Conservation (phyloP, 2,888 invertebrate species). For the Dorcus parallelipipedus region DNA sequence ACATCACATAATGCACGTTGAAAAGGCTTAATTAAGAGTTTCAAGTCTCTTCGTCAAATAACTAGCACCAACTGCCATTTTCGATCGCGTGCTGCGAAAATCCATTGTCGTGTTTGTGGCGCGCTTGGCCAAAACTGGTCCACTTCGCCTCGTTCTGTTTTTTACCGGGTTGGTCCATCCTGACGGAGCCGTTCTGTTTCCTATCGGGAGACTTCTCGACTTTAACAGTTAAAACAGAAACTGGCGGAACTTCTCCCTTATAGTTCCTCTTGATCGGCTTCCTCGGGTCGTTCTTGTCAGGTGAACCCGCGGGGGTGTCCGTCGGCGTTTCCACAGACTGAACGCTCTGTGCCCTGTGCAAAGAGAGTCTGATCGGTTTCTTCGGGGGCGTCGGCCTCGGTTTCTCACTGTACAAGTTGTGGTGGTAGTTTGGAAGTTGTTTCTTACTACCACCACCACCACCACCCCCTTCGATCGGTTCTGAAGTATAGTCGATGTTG, state of each 20-base stretch:
- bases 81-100: slow-evolving; percentile 23
- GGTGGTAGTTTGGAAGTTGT: slow-evolving; percentile 39
- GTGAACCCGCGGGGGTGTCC: slow-evolving; percentile 31
- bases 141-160: slow-evolving; percentile 24
- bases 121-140: slow-evolving; percentile 20
- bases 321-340: slow-evolving; percentile 63
- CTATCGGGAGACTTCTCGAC: slow-evolving; percentile 16
- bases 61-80: slow-evolving; percentile 42
- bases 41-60: neutral
- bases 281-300: slow-evolving; percentile 31
- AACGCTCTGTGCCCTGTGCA: slow-evolving; percentile 79
- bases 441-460: slow-evolving; percentile 44
- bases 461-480: slow-evolving; percentile 50
- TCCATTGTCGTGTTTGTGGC: slow-evolving; percentile 8
- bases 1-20: too few species aligned
- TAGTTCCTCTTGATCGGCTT: slow-evolving; percentile 63
- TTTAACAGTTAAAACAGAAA: slow-evolving; percentile 14
- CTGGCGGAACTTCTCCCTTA: slow-evolving; percentile 49
- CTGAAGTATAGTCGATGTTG: slow-evolving; percentile 57
- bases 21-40: too few species aligned
- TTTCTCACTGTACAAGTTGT: slow-evolving; percentile 41
- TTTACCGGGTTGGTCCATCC: slow-evolving; percentile 1
- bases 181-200: slow-evolving; percentile 15
- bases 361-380: slow-evolving; percentile 76
- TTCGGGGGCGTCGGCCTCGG: slow-evolving; percentile 78